These are phyloP conservation scores for Australoheros scitulus DNA, from an alignment of 2,113 vertebrate genomes.

Conservation along the genomic window DNA sequence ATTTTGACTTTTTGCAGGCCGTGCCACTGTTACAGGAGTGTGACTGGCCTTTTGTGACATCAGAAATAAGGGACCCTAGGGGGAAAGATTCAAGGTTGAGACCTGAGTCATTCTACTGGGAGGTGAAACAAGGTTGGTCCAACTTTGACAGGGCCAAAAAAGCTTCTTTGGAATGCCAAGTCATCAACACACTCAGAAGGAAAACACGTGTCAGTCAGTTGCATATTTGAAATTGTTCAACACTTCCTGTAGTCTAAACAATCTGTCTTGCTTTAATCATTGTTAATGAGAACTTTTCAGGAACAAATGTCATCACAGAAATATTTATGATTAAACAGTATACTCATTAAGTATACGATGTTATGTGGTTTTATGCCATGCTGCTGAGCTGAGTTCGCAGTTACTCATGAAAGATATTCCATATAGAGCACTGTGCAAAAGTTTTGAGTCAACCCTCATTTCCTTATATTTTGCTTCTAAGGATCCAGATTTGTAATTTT, in stretches of 20 bases:
- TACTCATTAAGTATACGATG: not conserved
- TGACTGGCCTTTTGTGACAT: conserved; percentile 71
- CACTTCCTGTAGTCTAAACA: conserved; percentile 16
- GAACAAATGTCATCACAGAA: not conserved
- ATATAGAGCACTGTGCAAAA: not conserved
- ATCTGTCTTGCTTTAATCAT: conserved; percentile 6
- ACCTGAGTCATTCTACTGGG: conserved; percentile 60
- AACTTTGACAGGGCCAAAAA: conserved; percentile 37
- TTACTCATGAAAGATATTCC: not conserved
- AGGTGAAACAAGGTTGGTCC: conserved; percentile 64
- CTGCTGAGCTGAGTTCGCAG: not conserved
- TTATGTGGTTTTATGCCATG: conserved; percentile 1
- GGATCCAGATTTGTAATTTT: not conserved
- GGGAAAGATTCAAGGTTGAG: conserved; percentile 41
- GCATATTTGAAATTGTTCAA: conserved; percentile 57
- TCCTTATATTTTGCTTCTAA: not conserved
- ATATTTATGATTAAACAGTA: not conserved
- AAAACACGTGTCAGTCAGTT: conserved; percentile 36
- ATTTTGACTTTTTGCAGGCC: conserved; percentile 66
- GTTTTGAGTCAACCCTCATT: not conserved
- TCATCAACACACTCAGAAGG: conserved; percentile 42
- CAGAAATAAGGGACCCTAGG: conserved; percentile 63
- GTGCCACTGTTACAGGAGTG: conserved; percentile 55
- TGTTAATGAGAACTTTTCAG: not conserved
- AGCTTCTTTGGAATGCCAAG: conserved; percentile 54